phyloP scores from a whole-genome alignment of 1,140 invertebrate genomes.

The Phortica variegata region DNA sequence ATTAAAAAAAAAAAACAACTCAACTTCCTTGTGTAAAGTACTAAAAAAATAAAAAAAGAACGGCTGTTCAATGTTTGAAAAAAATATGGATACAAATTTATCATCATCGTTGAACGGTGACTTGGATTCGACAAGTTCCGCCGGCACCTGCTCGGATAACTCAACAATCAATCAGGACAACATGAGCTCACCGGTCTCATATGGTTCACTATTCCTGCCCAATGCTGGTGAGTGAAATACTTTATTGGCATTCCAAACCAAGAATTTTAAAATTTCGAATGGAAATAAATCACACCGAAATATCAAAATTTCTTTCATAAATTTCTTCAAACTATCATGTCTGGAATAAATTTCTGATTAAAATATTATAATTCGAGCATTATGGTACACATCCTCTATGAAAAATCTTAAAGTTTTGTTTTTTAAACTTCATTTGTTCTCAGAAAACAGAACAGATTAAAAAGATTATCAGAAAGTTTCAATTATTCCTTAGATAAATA shows the following conservation, averaged over 20 bases:
- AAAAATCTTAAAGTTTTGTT: too few relatives aligned
- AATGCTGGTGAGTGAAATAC: constrained; percentile 43
- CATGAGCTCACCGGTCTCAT: constrained; percentile 50
- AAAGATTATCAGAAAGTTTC: too few relatives aligned
- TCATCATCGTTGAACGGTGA: constrained; percentile 45
- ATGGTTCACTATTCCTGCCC: constrained; percentile 44
- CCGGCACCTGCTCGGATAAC: constrained; percentile 50
- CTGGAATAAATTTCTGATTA: too few relatives aligned
- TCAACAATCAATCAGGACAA: constrained; percentile 46
- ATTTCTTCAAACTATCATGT: too few relatives aligned
- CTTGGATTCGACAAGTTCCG: constrained; percentile 53
- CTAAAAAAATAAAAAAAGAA: neutral
- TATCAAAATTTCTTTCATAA: too few relatives aligned
- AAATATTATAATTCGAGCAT: too few relatives aligned
- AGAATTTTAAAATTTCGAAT: neutral
- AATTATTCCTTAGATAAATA: too few relatives aligned
- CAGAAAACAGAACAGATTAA: too few relatives aligned
- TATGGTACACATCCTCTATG: too few relatives aligned
- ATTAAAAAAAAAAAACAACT: constrained; percentile 5
- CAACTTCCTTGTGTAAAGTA: neutral
- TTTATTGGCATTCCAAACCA: neutral
- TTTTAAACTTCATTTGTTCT: too few relatives aligned
- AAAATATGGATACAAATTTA: constrained; percentile 45
- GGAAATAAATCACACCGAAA: too few relatives aligned
- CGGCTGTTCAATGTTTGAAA: constrained; percentile 38